phyloP scores from a whole-genome alignment of 2,113 vertebrate genomes.

The Solenodon paradoxus region DNA sequence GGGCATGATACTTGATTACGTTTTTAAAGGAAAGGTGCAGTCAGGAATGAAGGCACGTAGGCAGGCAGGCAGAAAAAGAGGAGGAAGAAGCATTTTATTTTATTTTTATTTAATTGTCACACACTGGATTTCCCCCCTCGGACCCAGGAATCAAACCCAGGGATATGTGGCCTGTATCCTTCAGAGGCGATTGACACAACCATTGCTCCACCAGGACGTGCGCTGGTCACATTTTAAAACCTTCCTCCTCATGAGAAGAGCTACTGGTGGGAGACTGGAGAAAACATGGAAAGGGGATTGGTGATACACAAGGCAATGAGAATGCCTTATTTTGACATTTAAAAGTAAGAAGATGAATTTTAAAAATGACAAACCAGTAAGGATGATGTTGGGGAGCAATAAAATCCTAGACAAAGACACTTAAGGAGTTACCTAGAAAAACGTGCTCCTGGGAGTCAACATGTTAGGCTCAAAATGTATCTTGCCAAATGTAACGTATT shows the following conservation, averaged over 20 bases:
- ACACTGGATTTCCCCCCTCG: no score
- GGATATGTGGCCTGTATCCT: no score
- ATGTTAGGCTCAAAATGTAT: background rate
- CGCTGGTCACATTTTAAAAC: background rate
- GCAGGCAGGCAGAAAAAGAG: no score
- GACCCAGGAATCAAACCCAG: no score
- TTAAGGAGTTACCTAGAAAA: background rate
- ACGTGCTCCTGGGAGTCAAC: background rate
- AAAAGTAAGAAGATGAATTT: background rate
- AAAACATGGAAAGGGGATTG: background rate
- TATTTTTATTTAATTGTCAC: no score
- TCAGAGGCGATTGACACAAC: no score
- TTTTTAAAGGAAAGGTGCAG: no score
- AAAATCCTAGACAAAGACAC: background rate
- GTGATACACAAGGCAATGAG: background rate
- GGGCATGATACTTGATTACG: no score
- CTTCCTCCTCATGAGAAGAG: background rate
- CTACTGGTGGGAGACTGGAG: background rate
- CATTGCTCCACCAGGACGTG: no score
- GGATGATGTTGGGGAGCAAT: background rate
- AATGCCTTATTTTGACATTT: constrained; percentile 30
- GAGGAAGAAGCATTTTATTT: no score
- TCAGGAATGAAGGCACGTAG: no score
- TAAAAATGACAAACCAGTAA: background rate
- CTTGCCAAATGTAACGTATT: background rate